A percentile compares a stretch with the other conserved stretches of the same genome.
These are phyloP conservation scores for Dromaius novaehollandiae DNA, from an alignment of 2,113 vertebrate species.

Conservation along the genomic window DNA sequence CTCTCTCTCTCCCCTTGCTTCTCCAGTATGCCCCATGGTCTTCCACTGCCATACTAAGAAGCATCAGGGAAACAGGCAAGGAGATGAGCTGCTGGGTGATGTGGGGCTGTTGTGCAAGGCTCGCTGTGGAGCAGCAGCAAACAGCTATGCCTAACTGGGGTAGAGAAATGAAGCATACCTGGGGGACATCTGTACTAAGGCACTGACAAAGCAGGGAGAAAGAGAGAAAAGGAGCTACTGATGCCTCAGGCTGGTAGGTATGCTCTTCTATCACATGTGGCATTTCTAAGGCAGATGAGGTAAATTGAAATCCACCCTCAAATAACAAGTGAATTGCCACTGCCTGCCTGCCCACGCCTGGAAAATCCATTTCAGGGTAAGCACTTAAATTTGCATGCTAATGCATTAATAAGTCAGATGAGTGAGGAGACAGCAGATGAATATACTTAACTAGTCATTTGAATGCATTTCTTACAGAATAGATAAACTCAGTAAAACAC, in stretches of 20 bases:
- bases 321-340: neutral
- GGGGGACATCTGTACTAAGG: neutral
- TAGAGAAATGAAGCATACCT: neutral
- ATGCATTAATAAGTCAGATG: neutral
- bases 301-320: neutral
- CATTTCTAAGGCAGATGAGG: neutral
- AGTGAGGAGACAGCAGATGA: neutral
- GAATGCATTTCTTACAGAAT: neutral
- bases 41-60: neutral
- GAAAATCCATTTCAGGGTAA: neutral
- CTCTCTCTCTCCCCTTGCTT: neutral
- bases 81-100: neutral
- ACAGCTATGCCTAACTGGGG: neutral
- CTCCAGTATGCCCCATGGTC: fast-evolving
- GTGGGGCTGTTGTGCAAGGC: neutral
- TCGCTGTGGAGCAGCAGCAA: neutral
- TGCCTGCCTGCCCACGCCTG: no score
- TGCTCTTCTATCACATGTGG: neutral
- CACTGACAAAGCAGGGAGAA: neutral
- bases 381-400: neutral
- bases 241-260: neutral
- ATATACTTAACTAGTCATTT: neutral
- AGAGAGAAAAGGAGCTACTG: neutral
- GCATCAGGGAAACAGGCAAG: neutral
- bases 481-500: neutral